A percentile compares a stretch with the other conserved stretches of the same genome.
These are phyloP conservation scores for Drosophila nebulosa DNA, from an alignment of 1,140 invertebrate genomes.

Conservation along the genomic window DNA sequence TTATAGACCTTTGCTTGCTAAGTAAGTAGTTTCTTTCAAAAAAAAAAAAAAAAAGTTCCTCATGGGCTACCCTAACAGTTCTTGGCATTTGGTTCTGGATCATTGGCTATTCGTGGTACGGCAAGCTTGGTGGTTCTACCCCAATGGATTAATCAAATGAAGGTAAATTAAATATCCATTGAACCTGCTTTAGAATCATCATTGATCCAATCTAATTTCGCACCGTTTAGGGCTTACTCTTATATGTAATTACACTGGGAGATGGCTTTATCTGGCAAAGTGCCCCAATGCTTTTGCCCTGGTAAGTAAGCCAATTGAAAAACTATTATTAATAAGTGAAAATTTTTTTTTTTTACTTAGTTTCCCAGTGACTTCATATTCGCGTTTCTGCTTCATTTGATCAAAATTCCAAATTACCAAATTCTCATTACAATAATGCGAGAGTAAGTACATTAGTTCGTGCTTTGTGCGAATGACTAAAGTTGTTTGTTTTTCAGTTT, in stretches of 20 bases:
- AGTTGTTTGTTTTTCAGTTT: too few relatives aligned
- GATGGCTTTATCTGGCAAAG: background rate
- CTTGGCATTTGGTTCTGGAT: conserved; percentile 29
- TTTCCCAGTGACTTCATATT: background rate
- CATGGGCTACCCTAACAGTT: background rate
- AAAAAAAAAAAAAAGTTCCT: background rate
- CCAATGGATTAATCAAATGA: conserved; percentile 2
- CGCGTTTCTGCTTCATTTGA: background rate
- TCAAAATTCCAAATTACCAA: background rate
- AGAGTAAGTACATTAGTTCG: too few relatives aligned
- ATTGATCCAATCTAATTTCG: too few relatives aligned
- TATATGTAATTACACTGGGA: background rate
- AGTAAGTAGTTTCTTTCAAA: background rate
- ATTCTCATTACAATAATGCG: background rate
- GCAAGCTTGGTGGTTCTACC: background rate
- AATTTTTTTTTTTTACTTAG: background rate
- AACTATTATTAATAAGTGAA: too few relatives aligned
- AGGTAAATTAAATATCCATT: background rate
- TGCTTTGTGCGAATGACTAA: too few relatives aligned
- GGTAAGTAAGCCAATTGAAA: background rate
- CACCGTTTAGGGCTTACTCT: background rate
- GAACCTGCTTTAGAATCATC: too few relatives aligned
- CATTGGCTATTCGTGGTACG: conserved; percentile 26
- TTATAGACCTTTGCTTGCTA: background rate
- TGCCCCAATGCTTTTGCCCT: background rate